Percentiles rank a stretch among this genome's conserved stretches.
phyloP scores from a whole-genome alignment of 1,140 invertebrate genomes.

The Trinorchestia longiramus region DNA sequence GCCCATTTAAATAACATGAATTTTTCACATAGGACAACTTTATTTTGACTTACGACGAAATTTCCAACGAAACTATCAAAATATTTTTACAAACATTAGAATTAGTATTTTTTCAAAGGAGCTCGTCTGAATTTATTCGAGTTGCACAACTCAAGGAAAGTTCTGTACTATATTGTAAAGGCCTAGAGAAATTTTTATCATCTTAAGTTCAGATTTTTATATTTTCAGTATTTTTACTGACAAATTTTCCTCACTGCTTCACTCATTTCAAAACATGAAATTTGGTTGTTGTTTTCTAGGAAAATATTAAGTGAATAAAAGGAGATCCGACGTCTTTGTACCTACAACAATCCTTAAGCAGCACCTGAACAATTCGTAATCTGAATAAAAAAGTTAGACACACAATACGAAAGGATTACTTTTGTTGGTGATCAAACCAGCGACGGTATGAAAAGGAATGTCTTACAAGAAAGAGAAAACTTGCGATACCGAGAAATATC shows the following conservation, averaged over 20 bases:
- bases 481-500: neutral
- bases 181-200: too few species aligned
- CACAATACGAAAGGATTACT: neutral
- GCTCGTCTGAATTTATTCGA: too few species aligned
- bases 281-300: neutral
- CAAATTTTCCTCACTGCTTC: neutral
- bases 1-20: too few species aligned
- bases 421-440: neutral
- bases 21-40: too few species aligned
- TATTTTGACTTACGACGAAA: too few species aligned
- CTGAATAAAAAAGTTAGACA: neutral
- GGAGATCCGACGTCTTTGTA: neutral
- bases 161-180: too few species aligned
- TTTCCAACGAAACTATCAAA: too few species aligned
- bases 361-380: neutral
- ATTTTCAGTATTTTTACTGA: too few species aligned
- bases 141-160: too few species aligned
- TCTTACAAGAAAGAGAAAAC: neutral
- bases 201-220: too few species aligned
- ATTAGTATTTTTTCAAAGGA: too few species aligned
- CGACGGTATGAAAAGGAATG: neutral
- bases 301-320: neutral
- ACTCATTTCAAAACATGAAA: neutral
- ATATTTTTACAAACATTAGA: too few species aligned
- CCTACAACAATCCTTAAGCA: neutral